Base-by-base conservation (phyloP, 1,140 invertebrate species). In the Batillaria attramentaria region DNA sequence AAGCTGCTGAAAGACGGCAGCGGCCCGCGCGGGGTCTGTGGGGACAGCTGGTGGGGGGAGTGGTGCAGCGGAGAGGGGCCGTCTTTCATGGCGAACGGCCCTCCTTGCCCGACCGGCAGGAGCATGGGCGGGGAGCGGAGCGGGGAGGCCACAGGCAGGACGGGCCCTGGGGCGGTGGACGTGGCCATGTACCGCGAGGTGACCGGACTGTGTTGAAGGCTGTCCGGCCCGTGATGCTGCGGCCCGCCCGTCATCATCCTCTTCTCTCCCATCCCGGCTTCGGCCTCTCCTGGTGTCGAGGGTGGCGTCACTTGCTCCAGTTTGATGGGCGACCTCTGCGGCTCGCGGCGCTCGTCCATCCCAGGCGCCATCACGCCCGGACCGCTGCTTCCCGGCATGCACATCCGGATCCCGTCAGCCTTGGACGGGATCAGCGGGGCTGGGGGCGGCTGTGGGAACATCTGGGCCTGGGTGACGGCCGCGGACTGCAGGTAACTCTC, bases 401-500 rank as follows among this genome's bases (percentile, higher is more conserved):
- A 73, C 62, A 68, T 62, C 50, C 39, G 31, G 39, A 68, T 78
- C 20, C 70, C 79, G 35, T 79, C 75, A 13, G 54, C 42, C 54
- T 39, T 28, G 39, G 24, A 16, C 54, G 43, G 73, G 39, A 46
- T 68, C 18, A 62, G 65, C 31, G 69, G 66, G 10, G 43, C 31
- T 33, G 42, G 43, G 18, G 69, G 76, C 68, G 57, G 50, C 46
- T 76, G 81, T 28, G 69, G 77, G 73, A 81, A 79, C 42, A 79
- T 31, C 24, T 79, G 78, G 6, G 74, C 78, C 42, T 83, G 82
- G 65, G 83, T 80, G 60, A 79, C 78, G 35, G 74, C 80, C 20
- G 79, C 82, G 35, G 81, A 85, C 74, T 89, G 87, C 79, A 89
- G 85, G 77, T 88, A 81, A 42, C 81, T 84, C 79, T 89, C 88